Conservation (phyloP, 2,888 invertebrate genomes). For the Metallyticus violacea region DNA sequence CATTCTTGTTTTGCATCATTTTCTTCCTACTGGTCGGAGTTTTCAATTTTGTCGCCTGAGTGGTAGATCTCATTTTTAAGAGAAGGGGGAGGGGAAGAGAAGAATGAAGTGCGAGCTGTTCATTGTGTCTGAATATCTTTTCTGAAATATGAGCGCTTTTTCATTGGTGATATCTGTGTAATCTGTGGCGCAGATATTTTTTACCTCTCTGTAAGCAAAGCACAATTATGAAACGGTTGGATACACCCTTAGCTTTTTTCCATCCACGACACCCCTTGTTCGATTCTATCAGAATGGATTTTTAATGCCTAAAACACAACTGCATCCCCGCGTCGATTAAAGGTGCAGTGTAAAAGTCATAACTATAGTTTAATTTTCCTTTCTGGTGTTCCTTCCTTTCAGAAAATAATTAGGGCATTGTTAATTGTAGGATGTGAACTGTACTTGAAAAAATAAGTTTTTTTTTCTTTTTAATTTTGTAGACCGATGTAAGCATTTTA, state of each 20-base stretch:
- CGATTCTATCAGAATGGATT: neutral
- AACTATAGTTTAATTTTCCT: neutral
- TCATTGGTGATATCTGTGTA: neutral
- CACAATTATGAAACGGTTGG: neutral
- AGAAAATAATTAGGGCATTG: too few species aligned
- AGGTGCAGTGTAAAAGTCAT: neutral
- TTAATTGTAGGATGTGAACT: too few species aligned
- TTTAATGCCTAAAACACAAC: neutral
- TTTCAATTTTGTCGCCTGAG: neutral
- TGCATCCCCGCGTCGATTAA: neutral
- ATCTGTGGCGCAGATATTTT: neutral
- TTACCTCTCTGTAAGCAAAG: neutral
- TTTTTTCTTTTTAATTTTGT: too few species aligned
- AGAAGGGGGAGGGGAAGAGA: neutral
- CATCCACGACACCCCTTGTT: neutral
- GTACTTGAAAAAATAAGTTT: too few species aligned
- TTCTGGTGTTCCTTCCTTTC: too few species aligned
- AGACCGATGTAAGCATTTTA: too few species aligned
- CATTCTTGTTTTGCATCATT: neutral
- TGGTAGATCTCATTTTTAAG: too few species aligned
- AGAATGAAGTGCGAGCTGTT: neutral
- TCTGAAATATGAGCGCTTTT: neutral
- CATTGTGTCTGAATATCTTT: neutral
- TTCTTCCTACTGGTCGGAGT: neutral
- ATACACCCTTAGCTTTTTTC: neutral